phyloP scores from a whole-genome alignment of 2,797 vertebrate genomes.

The Bufotes viridis region DNA sequence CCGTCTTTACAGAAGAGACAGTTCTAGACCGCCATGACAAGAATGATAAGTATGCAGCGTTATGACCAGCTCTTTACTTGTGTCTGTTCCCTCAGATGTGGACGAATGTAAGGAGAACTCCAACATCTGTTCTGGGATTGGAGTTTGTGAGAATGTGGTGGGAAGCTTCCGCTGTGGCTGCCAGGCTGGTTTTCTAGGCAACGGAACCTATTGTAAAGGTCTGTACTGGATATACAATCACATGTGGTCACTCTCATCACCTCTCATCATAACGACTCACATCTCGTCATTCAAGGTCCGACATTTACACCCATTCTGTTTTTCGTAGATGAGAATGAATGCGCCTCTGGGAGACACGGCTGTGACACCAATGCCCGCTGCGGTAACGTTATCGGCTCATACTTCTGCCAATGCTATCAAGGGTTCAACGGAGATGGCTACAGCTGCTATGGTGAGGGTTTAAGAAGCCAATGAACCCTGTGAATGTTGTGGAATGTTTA shows the following conservation, averaged over 20 bases:
- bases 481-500: not conserved
- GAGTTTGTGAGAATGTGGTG: slow-evolving; percentile 78
- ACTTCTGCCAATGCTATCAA: slow-evolving; percentile 84
- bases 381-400: slow-evolving; percentile 82
- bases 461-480: not conserved
- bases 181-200: slow-evolving; percentile 78
- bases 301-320: not conserved
- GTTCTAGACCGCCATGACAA: not conserved
- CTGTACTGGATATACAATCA: slow-evolving; percentile 33
- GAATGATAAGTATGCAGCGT: not conserved
- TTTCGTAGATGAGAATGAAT: slow-evolving; percentile 80
- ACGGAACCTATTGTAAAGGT: slow-evolving; percentile 84
- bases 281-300: not conserved
- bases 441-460: slow-evolving; percentile 77
- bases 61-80: no score
- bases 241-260: not conserved
- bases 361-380: slow-evolving; percentile 81
- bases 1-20: not conserved
- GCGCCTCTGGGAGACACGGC: slow-evolving; percentile 72
- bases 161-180: slow-evolving; percentile 83
- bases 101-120: slow-evolving; percentile 48
- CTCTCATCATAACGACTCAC: no score
- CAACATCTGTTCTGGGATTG: slow-evolving; percentile 72
- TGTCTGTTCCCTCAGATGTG: slow-evolving; percentile 27
- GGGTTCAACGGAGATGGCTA: slow-evolving; percentile 81